Percentiles rank a stretch among this genome's conserved stretches.
Evolutionary conservation across 2,797 vertebrate genomes (phyloP).

Genomic region (Microhierax caerulescens): DNA sequence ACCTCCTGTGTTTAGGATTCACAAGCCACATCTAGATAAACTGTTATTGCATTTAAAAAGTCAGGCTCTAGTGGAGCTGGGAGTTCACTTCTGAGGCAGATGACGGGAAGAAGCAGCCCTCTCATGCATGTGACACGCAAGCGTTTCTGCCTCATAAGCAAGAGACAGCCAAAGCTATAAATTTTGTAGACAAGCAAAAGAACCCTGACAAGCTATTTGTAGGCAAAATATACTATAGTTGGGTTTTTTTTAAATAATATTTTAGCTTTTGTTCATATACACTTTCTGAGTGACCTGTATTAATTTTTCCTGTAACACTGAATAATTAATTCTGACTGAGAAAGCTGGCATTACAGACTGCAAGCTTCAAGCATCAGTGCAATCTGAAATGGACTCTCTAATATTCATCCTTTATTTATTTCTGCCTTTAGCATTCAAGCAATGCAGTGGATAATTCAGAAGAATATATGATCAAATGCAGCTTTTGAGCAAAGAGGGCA

Average conservation of each 20-base stretch:
- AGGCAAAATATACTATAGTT: neutral
- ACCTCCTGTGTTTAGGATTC: neutral
- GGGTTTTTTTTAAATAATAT: too few relatives aligned
- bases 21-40: neutral
- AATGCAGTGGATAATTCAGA: neutral
- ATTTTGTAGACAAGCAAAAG: neutral
- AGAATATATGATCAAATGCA: neutral
- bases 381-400: neutral
- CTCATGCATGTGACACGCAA: neutral
- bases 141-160: neutral
- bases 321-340: neutral
- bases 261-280: neutral
- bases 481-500: neutral
- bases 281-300: neutral
- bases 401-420: neutral
- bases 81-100: neutral
- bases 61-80: neutral
- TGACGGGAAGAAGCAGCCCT: neutral
- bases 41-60: fast-evolving
- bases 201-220: neutral
- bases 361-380: neutral
- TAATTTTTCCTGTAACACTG: neutral
- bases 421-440: neutral
- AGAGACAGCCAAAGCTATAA: neutral
- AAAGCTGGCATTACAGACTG: neutral